Base-by-base conservation (phyloP, 2,113 vertebrate species). In the Isichthys henryi region DNA sequence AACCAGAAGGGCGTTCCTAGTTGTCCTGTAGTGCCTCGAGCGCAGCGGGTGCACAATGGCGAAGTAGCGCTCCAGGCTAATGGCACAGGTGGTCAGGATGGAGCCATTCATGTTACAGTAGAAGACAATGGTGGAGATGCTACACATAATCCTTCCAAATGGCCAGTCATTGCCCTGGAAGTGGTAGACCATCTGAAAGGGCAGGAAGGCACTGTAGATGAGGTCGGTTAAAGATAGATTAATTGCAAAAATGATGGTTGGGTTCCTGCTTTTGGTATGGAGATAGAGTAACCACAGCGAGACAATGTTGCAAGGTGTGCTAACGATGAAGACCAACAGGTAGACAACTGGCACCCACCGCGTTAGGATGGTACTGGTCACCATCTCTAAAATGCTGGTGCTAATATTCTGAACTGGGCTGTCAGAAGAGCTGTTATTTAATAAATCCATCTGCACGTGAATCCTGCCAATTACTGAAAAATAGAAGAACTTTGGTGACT, bases 71-170 rank as follows among this genome's bases (percentile, higher is more conserved):
- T 93, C 2, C 1, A 91, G 82, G 83, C 89, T 89, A 23, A 92
- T 93, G 48, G 85, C 0, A 1, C 74, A 86, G 91, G 93, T 91
- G 56, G 88, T 92, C 83, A 92, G 89, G 45, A 92, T 10, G 0
- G 62, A 94, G n/a, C 92, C 91, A 43, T 62, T 0, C 82, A 92
- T 83, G 6, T 91, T 95, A n/a, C 88, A 87, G 43, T 91, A 93
- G 88, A 92, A 93, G 5, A 89, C 23, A n/a, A 52, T 43, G 0
- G 39, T 90, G 10, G 13, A 77, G 5, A 91, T 7, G 4, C 49
- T 90, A 53, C 90, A 92, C 6, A 90, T 21, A 70, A 23, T 0
- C 0, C 3, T 11, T 3, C 89, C 90, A 7, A 92, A 90, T 39
- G 45, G 19, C 90, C 43, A 45, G 2, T 87, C 46, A 4, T 90